Percentiles rank a stretch among this genome's conserved stretches.
Evolutionary conservation across 2,797 vertebrate species (phyloP).

Genomic region (Stomatorhinus walkeri): DNA sequence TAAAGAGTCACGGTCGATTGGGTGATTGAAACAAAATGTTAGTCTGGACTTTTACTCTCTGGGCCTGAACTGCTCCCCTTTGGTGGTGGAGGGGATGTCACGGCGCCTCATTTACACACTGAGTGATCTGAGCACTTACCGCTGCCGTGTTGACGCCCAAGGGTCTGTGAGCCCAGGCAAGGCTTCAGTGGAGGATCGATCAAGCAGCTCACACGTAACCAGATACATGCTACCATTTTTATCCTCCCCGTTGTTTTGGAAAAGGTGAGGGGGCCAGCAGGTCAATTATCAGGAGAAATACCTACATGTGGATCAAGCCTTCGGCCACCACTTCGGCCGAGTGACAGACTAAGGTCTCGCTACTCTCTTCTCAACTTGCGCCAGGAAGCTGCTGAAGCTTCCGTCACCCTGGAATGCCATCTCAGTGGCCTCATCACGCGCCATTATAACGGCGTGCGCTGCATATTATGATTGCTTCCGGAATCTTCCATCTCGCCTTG

Average conservation of each 20-base stretch:
- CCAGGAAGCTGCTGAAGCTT: neutral
- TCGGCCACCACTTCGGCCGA: neutral
- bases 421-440: neutral
- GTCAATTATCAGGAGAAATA: neutral
- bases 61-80: neutral
- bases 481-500: neutral
- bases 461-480: neutral
- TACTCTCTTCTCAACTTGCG: conserved; percentile 32
- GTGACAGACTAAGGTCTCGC: neutral
- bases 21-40: neutral
- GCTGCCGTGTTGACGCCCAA: neutral
- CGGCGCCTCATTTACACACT: neutral
- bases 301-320: neutral
- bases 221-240: neutral
- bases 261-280: neutral
- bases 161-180: neutral
- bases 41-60: neutral
- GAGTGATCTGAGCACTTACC: neutral
- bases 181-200: neutral
- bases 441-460: neutral
- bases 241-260: neutral
- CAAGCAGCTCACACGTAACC: neutral
- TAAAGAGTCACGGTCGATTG: neutral
- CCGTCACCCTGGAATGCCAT: neutral
- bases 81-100: neutral